Evolutionary conservation across 2,113 vertebrate species (phyloP), one percentile per base, ranked within the genome.

Genomic region (Mystacornis crossleyi): DNA sequence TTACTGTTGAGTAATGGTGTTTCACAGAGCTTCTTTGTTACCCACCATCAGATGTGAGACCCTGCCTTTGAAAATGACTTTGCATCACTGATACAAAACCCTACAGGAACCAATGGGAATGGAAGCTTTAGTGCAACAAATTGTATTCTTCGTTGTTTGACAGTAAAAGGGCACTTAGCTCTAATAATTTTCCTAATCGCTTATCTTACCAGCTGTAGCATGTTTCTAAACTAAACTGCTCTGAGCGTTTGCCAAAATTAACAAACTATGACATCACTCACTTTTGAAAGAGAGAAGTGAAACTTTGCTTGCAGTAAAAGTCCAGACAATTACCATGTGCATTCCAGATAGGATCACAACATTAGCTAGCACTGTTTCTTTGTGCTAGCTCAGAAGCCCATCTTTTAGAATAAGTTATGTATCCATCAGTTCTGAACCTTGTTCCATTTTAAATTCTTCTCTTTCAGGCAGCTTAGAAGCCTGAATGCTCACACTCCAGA

Each of bases 391-490:
- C 71, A 93, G 74, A 93, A 95, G 31, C 18, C 7, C 86, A 42
- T 86, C 29, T 91, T 97, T 93, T 89, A 42, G 61, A 91, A 80
- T 80, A 90, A 96, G 72, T 96, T 64, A 80, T 77, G 73, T 86
- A 87, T 48, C 88, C 74, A 31, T n/a, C 48, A 29, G 60, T 78
- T 72, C 47, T 81, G 83, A 95, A 92, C 10, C 12, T 38, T 78
- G 61, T 58, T 95, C 74, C 95, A 71, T 93, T 92, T 91, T 70
- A 90, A 95, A 93, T 89, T 96, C 72, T 89, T 89, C 69, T 70
- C 86, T 94, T 75, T 95, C 92, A 85, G 85, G 55, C 6, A 1
- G 86, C 65, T 96, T 91, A 96, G 80, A 88, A 94, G 51, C 73
- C 92, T 81, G 79, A 95, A 94, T 88, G 89, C 67, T 92, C 31